phyloP scores from a whole-genome alignment of 1,140 invertebrate genomes.

The Rhyacophila brunnea region DNA sequence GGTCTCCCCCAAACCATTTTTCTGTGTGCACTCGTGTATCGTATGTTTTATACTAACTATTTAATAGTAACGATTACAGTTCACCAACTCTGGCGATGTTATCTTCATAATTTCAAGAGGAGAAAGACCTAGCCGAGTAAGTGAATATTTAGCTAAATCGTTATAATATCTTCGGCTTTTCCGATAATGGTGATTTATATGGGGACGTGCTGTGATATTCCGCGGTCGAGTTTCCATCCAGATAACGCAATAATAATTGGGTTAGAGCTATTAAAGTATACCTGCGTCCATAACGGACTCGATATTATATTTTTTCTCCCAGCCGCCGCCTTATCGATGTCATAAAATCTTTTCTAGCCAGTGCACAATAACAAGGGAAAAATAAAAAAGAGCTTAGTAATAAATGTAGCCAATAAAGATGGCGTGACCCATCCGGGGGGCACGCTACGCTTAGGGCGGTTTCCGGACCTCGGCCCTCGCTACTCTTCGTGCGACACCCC shows the following conservation, averaged over 20 bases:
- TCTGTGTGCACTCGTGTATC: no score
- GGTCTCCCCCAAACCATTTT: no score
- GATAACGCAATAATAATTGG: slow-evolving; percentile 36
- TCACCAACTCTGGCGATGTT: no score
- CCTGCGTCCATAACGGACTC: slow-evolving; percentile 31
- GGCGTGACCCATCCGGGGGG: slow-evolving; percentile 35
- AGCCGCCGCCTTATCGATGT: slow-evolving; percentile 32
- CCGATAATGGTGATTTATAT: slow-evolving; percentile 1
- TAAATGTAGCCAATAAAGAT: slow-evolving; percentile 37
- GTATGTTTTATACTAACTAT: no score
- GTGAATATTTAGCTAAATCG: no score
- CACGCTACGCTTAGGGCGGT: slow-evolving; percentile 30
- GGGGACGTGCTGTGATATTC: slow-evolving; percentile 27
- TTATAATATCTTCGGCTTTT: no score
- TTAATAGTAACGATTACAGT: no score
- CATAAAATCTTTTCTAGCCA: slow-evolving; percentile 37
- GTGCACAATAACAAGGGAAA: slow-evolving; percentile 36
- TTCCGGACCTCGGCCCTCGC: slow-evolving; percentile 1
- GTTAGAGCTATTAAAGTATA: slow-evolving; percentile 36
- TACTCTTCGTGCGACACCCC: no score
- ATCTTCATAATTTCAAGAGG: no score
- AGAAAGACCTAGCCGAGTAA: no score
- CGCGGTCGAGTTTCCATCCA: slow-evolving; percentile 22
- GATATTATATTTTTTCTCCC: slow-evolving; percentile 33
- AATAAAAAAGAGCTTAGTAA: slow-evolving; percentile 35